Percentiles rank a stretch among this genome's conserved stretches.
phyloP scores from a whole-genome alignment of 2,888 invertebrate genomes.

The Agrotis exclamationis region DNA sequence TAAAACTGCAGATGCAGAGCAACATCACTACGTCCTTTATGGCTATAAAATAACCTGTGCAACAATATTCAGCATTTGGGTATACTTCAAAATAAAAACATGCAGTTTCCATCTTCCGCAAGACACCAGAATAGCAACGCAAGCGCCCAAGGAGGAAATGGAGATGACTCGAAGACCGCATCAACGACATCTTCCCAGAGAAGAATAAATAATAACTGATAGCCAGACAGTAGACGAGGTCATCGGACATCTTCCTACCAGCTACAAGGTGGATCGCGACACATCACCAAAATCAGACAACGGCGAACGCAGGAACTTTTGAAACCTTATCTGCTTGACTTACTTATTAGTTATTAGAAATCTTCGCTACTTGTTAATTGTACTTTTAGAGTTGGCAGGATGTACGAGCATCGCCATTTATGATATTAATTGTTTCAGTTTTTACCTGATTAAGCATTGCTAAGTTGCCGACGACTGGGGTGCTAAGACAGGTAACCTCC shows the following conservation, averaged over 20 bases:
- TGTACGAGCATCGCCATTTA: slow-evolving; percentile 1
- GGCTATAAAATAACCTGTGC: background rate
- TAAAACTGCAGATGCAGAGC: background rate
- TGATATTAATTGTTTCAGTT: no score
- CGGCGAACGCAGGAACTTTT: no score
- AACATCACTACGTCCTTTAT: background rate
- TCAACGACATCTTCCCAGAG: background rate
- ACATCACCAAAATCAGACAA: background rate
- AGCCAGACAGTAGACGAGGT: no score
- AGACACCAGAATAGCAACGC: background rate
- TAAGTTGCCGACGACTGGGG: no score
- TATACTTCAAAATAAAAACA: no score
- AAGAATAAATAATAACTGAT: background rate
- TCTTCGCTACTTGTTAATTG: background rate
- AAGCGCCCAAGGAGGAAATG: background rate
- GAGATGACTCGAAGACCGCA: background rate
- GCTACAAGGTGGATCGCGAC: no score
- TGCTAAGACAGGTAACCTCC: no score
- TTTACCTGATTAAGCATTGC: no score
- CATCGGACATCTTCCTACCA: no score
- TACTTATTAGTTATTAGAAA: background rate
- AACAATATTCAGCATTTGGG: background rate
- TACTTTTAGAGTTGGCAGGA: background rate
- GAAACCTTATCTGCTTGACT: background rate
- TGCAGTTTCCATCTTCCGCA: no score